Base-by-base conservation (phyloP, 1,140 invertebrate genomes). In the Brachionus manjavacas region DNA sequence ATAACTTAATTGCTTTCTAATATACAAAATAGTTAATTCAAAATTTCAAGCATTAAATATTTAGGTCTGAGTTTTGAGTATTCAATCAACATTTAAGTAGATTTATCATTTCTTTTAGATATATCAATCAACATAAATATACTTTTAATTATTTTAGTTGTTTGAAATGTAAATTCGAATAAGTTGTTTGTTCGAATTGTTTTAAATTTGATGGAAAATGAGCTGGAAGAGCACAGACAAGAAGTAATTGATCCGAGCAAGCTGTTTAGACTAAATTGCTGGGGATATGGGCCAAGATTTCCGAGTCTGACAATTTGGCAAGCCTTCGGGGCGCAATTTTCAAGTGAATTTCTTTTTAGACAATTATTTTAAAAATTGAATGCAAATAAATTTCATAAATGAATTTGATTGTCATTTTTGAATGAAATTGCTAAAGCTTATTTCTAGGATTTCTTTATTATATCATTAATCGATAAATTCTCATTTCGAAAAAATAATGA, bases 101-200 rank as follows among this genome's bases (percentile, higher is more conserved):
- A 72, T 14, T 31, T 68, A 31, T 31, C 66, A 68, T 31, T 68
- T 68, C 6, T 68, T 68, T 68, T 68, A 14, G 25, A 68, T 41
- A 41, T 72, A 72, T 72, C 68, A 72, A 72, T 72, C 68, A 72
- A 9, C 68, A 72, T 72, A 72, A 72, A 72, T 72, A 72, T 39
- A 72, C 39, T 72, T 72, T 72, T 72, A 72, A 72, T 72, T 72
- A 41, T 39, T 68, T 39, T 43, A 39, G 31, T 72, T 72, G 68
- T 72, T 72, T 72, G 31, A 72, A 72, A 72, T 72, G 68, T 72
- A 72, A 72, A 72, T 72, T 68, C 28, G 11, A 31, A 28, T 14
- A 68, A 68, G 66, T 68, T 68, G 25, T 31, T 68, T 68, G 66
- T 68, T 68, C 66, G 25, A 68, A 31, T 31, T 68, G 31, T 68